Evolutionary conservation across 2,113 vertebrate genomes (phyloP).

Genomic region (Heterocephalus glaber): DNA sequence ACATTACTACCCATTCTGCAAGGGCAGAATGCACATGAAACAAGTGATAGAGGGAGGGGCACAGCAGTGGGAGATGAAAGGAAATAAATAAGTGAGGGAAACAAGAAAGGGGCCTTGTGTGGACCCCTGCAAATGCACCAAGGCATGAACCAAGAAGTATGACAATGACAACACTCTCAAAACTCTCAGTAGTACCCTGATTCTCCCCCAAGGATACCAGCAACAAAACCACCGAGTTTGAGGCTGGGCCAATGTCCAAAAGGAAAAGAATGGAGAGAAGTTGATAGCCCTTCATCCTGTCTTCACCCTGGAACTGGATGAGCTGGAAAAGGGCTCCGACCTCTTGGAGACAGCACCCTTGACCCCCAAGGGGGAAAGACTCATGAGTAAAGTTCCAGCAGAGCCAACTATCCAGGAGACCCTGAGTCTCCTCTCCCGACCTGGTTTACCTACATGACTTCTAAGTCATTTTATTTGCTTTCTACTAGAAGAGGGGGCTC

Average conservation of each 20-base stretch:
- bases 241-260: background rate
- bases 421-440: background rate
- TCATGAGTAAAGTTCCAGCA: background rate
- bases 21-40: background rate
- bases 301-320: background rate
- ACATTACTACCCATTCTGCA: background rate
- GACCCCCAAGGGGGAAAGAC: background rate
- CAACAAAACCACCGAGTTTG: background rate
- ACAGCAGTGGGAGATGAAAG: background rate
- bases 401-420: background rate
- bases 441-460: background rate
- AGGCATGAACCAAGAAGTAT: rapidly evolving
- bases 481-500: background rate
- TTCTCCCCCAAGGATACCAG: background rate
- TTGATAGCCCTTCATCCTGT: background rate
- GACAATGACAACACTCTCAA: background rate
- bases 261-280: background rate
- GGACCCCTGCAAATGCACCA: no score
- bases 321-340: background rate
- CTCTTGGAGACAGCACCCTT: background rate
- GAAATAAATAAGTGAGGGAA: background rate
- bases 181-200: background rate
- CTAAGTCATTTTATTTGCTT: background rate
- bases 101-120: background rate
- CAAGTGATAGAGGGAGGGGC: background rate